phyloP scores from a whole-genome alignment of 2,113 vertebrate genomes.

The Promerops cafer region DNA sequence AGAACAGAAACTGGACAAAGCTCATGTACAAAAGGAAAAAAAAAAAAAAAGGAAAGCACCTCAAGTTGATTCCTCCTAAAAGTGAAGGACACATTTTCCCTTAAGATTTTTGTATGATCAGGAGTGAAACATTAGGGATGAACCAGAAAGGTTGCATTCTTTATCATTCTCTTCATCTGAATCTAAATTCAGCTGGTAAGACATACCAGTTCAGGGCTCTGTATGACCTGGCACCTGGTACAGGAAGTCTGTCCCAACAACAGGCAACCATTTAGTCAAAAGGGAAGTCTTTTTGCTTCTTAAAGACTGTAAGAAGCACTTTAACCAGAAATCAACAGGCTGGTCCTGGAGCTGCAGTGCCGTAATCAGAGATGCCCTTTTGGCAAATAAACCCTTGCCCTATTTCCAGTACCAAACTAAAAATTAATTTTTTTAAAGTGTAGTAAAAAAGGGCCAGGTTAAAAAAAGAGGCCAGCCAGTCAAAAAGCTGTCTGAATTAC shows the following conservation, averaged over 20 bases:
- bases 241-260: neutral
- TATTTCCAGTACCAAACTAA: neutral
- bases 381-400: neutral
- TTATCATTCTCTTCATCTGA: neutral
- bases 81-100: neutral
- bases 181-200: neutral
- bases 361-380: neutral
- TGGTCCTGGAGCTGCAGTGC: neutral
- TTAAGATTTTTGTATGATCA: neutral
- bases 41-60: too few relatives aligned
- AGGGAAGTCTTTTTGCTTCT: neutral
- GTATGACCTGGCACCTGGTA: neutral
- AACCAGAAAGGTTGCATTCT: neutral
- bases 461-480: neutral
- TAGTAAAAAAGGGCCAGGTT: neutral
- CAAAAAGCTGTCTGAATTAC: neutral
- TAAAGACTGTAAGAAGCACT: neutral
- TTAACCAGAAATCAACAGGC: neutral
- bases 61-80: neutral
- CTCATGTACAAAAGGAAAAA: rapidly evolving
- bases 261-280: neutral
- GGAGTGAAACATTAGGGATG: neutral
- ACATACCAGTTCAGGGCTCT: neutral
- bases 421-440: neutral
- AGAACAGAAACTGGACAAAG: neutral